These are phyloP conservation scores for Leptobrachium leishanense DNA, from an alignment of 2,113 vertebrate species.

Conservation along the genomic window DNA sequence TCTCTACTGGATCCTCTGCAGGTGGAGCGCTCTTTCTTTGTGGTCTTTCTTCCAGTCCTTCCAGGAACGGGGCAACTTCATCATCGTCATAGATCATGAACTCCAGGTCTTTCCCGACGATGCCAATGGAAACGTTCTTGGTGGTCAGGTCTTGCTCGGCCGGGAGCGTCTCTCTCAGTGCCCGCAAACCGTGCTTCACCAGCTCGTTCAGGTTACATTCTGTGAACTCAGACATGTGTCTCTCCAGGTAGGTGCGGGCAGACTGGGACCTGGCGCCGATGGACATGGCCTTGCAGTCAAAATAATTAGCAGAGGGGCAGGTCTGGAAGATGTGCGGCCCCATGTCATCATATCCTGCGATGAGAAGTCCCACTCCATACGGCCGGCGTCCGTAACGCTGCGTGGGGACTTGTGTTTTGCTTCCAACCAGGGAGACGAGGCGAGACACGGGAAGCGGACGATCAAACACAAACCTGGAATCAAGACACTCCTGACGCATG, in stretches of 20 bases:
- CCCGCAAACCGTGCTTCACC: slow-evolving; percentile 92
- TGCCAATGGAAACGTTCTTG: slow-evolving; percentile 97
- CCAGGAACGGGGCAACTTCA: slow-evolving; percentile 88
- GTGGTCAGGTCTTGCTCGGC: slow-evolving; percentile 94
- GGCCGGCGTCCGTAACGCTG: slow-evolving; percentile 94
- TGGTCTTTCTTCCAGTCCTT: slow-evolving; percentile 95
- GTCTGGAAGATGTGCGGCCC: slow-evolving; percentile 98
- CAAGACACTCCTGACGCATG: slow-evolving; percentile 98
- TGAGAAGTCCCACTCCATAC: slow-evolving; percentile 93
- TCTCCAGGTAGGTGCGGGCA: slow-evolving; percentile 94
- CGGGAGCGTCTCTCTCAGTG: slow-evolving; percentile 93
- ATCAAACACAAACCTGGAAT: slow-evolving; percentile 97
- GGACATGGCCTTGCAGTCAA: slow-evolving; percentile 97
- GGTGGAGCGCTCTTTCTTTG: slow-evolving; percentile 92
- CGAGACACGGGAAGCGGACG: slow-evolving; percentile 92
- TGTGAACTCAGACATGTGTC: slow-evolving; percentile 85
- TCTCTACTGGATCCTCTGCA: slow-evolving; percentile 78
- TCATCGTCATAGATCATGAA: slow-evolving; percentile 96
- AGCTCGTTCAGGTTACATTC: slow-evolving; percentile 93
- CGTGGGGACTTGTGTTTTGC: slow-evolving; percentile 98
- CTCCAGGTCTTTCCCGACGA: slow-evolving; percentile 95
- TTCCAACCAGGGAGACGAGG: slow-evolving; percentile 92
- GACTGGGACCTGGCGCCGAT: slow-evolving; percentile 92
- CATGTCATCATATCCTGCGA: slow-evolving; percentile 96
- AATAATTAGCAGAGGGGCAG: slow-evolving; percentile 96